Base-by-base conservation (phyloP, 2,797 vertebrate species). In the Carapus acus region DNA sequence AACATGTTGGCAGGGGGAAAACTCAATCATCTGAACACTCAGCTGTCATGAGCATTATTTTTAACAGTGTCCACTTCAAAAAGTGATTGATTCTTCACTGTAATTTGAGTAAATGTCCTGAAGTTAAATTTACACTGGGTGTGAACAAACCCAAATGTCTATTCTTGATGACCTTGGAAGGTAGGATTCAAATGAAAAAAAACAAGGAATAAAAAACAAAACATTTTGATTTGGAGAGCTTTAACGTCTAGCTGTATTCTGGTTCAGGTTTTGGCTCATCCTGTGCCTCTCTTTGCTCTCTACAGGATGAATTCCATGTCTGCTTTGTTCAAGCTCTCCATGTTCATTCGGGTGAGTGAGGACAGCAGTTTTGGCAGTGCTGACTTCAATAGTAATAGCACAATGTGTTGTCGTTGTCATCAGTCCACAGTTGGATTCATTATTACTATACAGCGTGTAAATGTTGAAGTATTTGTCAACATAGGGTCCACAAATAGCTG, bases 271-370 rank as follows among this genome's bases (percentile, higher is more conserved):
- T 36, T 36, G 23, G 48, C 38, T 64, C 1, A 41, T 16, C 2
- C 21, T 56, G 17, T 33, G 11, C 31, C n/a, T 2, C 5, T 36
- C 34, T 36, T 36, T 70, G 37, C 9, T 68, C 39, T 64, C 21
- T 87, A 36, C 85, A 99, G 95, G 82, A 98, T 97, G 95, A 96
- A 92, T 55, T 86, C 89, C 2, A 95, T 95, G 92, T 99, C 96
- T 5, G 90, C 91, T 24, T 79, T 99, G 77, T 97, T 97, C 81
- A 94, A 93, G 75, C 67, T 99, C n/a, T 99, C 96, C 24, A 93
- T 96, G 90, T 96, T 91, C 76, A 96, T 97, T 77, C 87, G 93
- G 91, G 95, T 98, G 73, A 83, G 86, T 83, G 41, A 53, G 2
- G 17, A 13, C 1, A 16, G 19, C 11, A 8, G 14, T 49, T 8